Percentiles rank a stretch among this genome's conserved stretches.
These are phyloP conservation scores for Trichosurus vulpecula DNA, from an alignment of 2,797 vertebrate species.

Conservation along the genomic window DNA sequence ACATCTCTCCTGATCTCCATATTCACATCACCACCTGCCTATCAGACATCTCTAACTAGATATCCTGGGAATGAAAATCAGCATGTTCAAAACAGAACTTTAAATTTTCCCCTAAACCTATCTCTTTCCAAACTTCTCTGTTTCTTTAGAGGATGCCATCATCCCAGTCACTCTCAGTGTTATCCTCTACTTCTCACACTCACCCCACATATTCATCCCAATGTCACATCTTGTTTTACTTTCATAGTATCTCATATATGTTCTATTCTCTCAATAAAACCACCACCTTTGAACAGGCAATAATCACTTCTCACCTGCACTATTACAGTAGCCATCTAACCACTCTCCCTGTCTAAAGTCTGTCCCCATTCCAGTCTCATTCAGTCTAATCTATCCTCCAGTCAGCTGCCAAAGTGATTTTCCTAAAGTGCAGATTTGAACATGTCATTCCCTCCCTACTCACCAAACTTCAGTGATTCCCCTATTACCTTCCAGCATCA, in stretches of 20 bases:
- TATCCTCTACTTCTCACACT: too few species aligned
- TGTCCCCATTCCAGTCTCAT: not conserved
- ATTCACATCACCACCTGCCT: not conserved
- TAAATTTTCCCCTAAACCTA: not conserved
- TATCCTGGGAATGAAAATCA: not conserved
- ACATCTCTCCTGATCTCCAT: not conserved
- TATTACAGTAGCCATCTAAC: not conserved
- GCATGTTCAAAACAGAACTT: not conserved
- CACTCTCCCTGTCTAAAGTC: not conserved
- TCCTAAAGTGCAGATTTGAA: not conserved
- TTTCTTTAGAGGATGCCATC: not conserved
- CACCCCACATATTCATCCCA: too few species aligned
- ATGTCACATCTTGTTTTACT: too few species aligned
- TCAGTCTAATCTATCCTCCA: not conserved
- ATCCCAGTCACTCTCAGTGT: too few species aligned
- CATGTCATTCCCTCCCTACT: not conserved
- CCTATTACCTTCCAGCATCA: not conserved
- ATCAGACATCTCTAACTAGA: not conserved
- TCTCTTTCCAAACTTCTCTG: not conserved
- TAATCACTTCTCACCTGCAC: not conserved
- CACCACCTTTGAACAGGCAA: not conserved
- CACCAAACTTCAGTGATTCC: not conserved
- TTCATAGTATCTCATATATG: too few species aligned
- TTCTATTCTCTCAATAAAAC: not conserved
- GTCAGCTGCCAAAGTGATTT: not conserved